Evolutionary conservation across 1,140 invertebrate genomes (phyloP), one percentile per base, ranked within the genome.

Genomic region (Drosophila littoralis): DNA sequence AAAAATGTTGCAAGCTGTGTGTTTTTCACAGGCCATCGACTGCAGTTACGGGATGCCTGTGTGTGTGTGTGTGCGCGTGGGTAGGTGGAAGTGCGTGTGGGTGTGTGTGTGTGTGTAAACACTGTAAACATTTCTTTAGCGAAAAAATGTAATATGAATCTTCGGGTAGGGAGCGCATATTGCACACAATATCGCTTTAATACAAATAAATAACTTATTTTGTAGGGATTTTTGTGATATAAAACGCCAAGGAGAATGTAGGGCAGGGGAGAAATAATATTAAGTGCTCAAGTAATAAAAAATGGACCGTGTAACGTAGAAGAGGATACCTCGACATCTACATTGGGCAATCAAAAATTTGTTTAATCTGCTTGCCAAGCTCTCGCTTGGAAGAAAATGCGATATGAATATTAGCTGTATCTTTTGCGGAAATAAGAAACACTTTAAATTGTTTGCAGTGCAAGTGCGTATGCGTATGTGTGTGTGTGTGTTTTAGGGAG

Each of bases 401-500:
- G 22, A 28, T 28, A 28, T 4, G 5, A 28, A 28, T 22, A 22
- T 28, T 28, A 28, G 0, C 5, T 5, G 4, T 5, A 0, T 28
- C 3, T 28, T 5, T 28, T 28, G 22, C 22, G 22, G 0, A 28
- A 28, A 15, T 6, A 45, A 3, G 7, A 15, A 9, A 22, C 10
- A 17, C 43, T 10, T 17, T 6, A 10, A 46, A 10, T 50, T 36
- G 1, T 12, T 46, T 36, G 22, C 48, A 42, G 43, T 52, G 46
- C 32, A 43, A 46, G 17, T 35, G n/a, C 13, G n/a, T 13, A 17
- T 42, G 17, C 6, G 48, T n/a, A 43, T 42, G 45, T 65, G 36
- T 66, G 40, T 35, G 33, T 57, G 33, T 64, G 36, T 68, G 51
- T 43, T 48, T 73, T 45, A 32, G 77, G 28, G 50, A 69, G 60